Conservation (phyloP, 2,797 vertebrate genomes). For the Chaunax sp. region DNA sequence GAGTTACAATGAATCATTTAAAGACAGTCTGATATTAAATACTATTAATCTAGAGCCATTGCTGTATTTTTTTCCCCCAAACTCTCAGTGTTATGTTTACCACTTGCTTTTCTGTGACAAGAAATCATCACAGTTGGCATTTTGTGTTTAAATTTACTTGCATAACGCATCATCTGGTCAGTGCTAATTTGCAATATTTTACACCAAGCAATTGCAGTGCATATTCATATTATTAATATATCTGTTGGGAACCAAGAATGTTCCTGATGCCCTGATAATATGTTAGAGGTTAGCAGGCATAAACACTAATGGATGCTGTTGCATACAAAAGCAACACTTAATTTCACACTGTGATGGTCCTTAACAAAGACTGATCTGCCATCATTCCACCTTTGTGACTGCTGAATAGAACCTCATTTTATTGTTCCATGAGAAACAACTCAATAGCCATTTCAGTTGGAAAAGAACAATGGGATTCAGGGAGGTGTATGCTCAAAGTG, state of each 20-base stretch:
- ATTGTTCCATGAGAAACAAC: conserved; percentile 49
- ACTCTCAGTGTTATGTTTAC: not conserved
- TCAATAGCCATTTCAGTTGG: conserved; percentile 39
- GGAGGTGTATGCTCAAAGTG: conserved; percentile 13
- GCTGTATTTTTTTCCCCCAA: not conserved
- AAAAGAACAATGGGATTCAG: conserved; percentile 41
- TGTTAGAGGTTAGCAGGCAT: conserved; percentile 58
- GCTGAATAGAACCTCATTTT: conserved; percentile 56
- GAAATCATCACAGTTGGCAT: conserved; percentile 11
- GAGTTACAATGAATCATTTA: not conserved
- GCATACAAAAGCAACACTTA: conserved; percentile 61
- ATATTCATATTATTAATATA: conserved; percentile 59
- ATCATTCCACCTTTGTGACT: conserved; percentile 61
- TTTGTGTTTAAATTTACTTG: not conserved
- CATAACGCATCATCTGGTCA: conserved; percentile 12
- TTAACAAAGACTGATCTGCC: conserved; percentile 72
- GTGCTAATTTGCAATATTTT: conserved; percentile 21
- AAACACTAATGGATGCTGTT: conserved; percentile 56
- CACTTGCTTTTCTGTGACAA: not conserved
- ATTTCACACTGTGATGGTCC: conserved; percentile 76
- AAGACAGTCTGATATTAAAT: not conserved
- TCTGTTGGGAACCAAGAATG: conserved; percentile 41
- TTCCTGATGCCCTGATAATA: conserved; percentile 63
- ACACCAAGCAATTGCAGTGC: conserved; percentile 9
- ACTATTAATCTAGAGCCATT: not conserved